Conservation (phyloP, 2,888 invertebrate species). For the Galeopsomyia nigrocyanea region DNA sequence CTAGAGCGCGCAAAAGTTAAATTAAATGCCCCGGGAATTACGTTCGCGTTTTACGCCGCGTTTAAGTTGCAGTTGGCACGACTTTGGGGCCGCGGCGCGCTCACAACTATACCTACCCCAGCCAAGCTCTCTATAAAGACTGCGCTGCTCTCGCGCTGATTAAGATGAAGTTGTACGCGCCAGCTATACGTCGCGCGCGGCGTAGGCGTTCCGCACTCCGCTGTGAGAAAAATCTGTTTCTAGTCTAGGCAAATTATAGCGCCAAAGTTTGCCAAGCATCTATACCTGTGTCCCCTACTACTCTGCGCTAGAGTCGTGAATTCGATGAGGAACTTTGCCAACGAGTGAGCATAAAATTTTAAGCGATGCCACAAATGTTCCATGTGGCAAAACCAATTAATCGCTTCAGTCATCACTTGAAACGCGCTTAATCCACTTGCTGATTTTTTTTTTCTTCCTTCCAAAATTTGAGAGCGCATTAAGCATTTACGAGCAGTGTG, state of each 20-base stretch:
- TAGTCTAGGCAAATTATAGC: constrained; percentile 2
- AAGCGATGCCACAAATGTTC: too few relatives aligned
- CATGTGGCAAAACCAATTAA: too few relatives aligned
- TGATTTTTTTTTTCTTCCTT: too few relatives aligned
- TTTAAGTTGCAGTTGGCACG: constrained; percentile 37
- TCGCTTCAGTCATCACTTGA: too few relatives aligned
- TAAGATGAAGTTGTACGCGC: constrained; percentile 18
- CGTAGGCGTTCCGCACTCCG: neutral
- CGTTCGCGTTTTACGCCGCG: constrained; percentile 27
- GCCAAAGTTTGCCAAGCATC: neutral
- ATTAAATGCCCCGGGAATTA: constrained; percentile 35
- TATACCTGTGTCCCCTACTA: too few relatives aligned
- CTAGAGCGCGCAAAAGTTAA: constrained; percentile 35
- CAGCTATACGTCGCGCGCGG: neutral
- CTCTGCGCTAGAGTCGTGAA: too few relatives aligned
- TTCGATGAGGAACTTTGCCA: too few relatives aligned
- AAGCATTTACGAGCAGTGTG: too few relatives aligned
- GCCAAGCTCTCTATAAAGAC: constrained; percentile 2
- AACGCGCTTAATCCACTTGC: too few relatives aligned
- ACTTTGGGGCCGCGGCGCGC: constrained; percentile 15
- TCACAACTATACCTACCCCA: neutral
- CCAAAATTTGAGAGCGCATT: too few relatives aligned
- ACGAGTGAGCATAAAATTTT: too few relatives aligned
- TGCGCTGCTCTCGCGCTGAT: constrained; percentile 5
- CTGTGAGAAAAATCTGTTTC: too few relatives aligned